Base-by-base conservation (phyloP, 1,140 invertebrate species). In the Aphidius gifuensis region DNA sequence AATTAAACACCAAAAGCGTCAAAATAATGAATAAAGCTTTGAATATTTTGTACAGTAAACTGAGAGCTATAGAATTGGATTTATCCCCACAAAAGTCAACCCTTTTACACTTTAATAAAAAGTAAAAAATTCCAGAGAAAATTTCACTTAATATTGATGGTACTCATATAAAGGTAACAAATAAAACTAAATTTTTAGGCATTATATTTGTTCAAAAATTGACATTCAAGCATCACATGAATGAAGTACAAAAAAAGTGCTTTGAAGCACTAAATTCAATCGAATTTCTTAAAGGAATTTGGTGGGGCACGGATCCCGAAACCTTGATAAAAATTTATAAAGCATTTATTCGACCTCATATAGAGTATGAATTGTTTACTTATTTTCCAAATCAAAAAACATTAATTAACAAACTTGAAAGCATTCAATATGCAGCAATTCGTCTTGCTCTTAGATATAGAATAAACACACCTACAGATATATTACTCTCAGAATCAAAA, bases 261-360 rank as follows among this genome's bases (percentile, higher is more conserved):
- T 57, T 65, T 21, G 48, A 57, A 6, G 48, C 59, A 0, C 48
- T 66, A 5, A 64, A 48, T 47, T 67, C 69, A 16, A n/a, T 71
- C 0, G 68, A 61, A 40, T 67, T 64, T 46, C 44, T 70, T 23
- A 54, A 66, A 39, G 51, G 63, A 21, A 66, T 64, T 0, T 70
- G 66, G 67, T 70, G 67, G 67, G 69, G 67, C 8, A 65, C 65
- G 9, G 45, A 65, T 48, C 67, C 66, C 1, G 11, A 42, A n/a
- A 54, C 53, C 4, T 6, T 66, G 48, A 40, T 58, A 55, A 58
- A 45, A 9, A 21, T 71, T 6, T 69, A 66, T 40, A 66, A 58
- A 21, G 40, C 59, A 1, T 53, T 66, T 11, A 64, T 71, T 11
- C 62, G 64, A 53, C 62, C 64, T 0, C 60, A 58, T 53, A 44